Evolutionary conservation across 2,113 vertebrate genomes (phyloP).

Genomic region (Cyprinodon tularosa): DNA sequence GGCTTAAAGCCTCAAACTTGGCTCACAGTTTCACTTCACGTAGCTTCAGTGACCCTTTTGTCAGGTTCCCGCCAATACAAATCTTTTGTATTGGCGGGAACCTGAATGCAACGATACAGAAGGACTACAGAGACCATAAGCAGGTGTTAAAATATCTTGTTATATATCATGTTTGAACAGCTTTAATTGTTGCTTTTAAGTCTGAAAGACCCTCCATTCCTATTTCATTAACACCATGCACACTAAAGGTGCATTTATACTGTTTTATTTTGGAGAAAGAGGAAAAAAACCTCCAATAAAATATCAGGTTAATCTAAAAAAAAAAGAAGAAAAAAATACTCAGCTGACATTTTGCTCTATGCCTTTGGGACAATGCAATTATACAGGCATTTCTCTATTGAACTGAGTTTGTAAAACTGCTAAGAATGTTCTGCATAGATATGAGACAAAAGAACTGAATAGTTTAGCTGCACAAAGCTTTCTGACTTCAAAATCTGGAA

Average conservation of each 20-base stretch:
- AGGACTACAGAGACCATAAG: too few species aligned
- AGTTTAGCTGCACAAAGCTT: too few species aligned
- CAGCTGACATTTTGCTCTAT: background rate
- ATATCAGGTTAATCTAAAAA: background rate
- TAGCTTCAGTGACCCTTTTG: constrained; percentile 15
- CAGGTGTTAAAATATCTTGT: too few species aligned
- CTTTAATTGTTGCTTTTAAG: background rate
- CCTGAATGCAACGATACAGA: too few species aligned
- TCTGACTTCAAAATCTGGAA: too few species aligned
- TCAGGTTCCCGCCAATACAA: background rate
- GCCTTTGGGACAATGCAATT: background rate
- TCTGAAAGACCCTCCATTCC: background rate
- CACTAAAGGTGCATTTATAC: too few species aligned
- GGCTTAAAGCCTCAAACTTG: background rate
- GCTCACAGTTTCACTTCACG: background rate
- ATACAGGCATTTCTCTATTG: background rate
- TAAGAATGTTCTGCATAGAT: background rate
- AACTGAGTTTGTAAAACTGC: background rate
- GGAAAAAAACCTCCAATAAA: too few species aligned
- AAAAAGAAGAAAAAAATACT: background rate
- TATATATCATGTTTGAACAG: too few species aligned
- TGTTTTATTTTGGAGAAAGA: too few species aligned
- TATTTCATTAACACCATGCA: background rate
- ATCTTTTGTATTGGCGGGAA: background rate
- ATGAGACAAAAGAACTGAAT: background rate